phyloP scores from a whole-genome alignment of 2,797 vertebrate genomes.

The Adelosebastes latens region DNA sequence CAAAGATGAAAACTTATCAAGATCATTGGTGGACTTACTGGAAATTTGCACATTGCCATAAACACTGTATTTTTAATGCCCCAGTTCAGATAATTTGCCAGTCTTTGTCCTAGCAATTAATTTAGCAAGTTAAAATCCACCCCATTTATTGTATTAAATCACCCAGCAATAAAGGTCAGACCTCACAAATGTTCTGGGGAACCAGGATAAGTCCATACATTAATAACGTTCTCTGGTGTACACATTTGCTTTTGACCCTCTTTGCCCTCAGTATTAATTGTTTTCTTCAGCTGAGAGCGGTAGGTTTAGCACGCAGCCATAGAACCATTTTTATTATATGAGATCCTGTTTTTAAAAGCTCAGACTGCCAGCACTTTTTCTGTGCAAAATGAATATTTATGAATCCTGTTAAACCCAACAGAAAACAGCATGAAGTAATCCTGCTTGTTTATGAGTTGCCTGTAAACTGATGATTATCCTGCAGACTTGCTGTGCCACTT shows the following conservation, averaged over 20 bases:
- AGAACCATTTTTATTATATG: neutral
- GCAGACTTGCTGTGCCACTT: neutral
- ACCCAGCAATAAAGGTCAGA: neutral
- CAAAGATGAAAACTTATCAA: neutral
- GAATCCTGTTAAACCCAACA: conserved; percentile 5
- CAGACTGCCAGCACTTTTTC: neutral
- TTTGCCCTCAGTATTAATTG: neutral
- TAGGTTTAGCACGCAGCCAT: neutral
- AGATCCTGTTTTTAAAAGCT: conserved; percentile 2
- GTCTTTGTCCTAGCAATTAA: neutral
- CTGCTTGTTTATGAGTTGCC: conserved; percentile 1
- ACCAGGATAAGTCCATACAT: neutral
- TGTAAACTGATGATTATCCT: conserved; percentile 13
- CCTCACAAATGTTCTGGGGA: neutral
- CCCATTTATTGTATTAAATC: neutral
- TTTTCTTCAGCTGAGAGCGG: neutral
- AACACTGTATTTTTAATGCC: neutral
- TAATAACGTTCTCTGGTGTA: neutral
- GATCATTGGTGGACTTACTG: neutral
- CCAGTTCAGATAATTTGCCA: neutral
- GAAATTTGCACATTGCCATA: neutral
- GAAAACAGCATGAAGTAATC: conserved; percentile 10
- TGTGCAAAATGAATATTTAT: neutral
- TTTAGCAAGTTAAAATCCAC: neutral
- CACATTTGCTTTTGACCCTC: neutral